Conservation (phyloP, 2,888 invertebrate species). For the Cryptophagus acutangulus region DNA sequence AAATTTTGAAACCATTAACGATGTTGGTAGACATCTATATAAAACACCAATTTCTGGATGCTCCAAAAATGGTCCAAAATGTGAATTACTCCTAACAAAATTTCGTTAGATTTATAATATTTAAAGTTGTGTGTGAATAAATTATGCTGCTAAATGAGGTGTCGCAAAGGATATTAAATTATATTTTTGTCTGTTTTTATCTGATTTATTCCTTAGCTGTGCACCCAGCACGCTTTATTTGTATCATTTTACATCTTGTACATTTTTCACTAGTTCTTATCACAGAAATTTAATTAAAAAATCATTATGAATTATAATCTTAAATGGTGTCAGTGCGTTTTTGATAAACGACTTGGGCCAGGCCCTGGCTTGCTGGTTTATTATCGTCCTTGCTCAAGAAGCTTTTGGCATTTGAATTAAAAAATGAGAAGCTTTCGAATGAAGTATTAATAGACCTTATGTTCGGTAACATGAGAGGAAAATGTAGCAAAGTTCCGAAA, state of each 20-base stretch:
- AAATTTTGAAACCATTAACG: too few relatives aligned
- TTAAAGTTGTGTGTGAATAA: too few relatives aligned
- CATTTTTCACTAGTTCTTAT: conserved; percentile 36
- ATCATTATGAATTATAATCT: conserved; percentile 38
- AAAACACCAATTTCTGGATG: too few relatives aligned
- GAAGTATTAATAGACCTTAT: conserved; percentile 11
- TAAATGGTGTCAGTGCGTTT: conserved; percentile 26
- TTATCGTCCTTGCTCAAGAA: too few relatives aligned
- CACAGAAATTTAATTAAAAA: conserved; percentile 38
- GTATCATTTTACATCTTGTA: conserved; percentile 33
- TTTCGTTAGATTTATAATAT: too few relatives aligned
- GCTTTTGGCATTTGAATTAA: too few relatives aligned
- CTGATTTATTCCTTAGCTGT: conserved; percentile 11
- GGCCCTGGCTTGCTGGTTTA: conserved; percentile 23
- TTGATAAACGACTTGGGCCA: conserved; percentile 25
- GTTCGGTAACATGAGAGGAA: conserved; percentile 11
- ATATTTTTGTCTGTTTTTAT: background rate
- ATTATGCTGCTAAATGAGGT: background rate
- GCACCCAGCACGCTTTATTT: conserved; percentile 23
- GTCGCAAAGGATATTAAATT: background rate
- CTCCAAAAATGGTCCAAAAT: too few relatives aligned
- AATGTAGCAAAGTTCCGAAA: conserved; percentile 20
- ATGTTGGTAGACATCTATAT: too few relatives aligned
- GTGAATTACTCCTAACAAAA: too few relatives aligned
- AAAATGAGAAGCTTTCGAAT: too few relatives aligned